Evolutionary conservation across 2,888 invertebrate genomes (phyloP), one percentile per base, ranked within the genome.

Genomic region (Eilema caniola): DNA sequence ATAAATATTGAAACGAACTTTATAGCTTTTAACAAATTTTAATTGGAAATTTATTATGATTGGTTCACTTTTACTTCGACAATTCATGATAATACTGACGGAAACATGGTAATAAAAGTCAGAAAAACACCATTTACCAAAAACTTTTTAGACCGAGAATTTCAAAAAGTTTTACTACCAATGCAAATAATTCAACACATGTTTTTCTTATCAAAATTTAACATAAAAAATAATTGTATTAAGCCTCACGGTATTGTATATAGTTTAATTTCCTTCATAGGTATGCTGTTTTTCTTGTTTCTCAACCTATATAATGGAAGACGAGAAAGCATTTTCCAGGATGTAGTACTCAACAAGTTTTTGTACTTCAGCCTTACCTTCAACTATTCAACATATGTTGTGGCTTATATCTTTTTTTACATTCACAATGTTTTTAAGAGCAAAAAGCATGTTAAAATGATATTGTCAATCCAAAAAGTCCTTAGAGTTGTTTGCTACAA

Each of bases 181-280:
- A 37, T 78, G 23, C 75, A 73, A 53, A 23, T 81, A 4, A 61
- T 72, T 25, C 77, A 77, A 59, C 37, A 69, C 4, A 25, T 74
- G 0, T 71, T 74, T 41, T 71, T 76, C 7, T 66, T 62, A 8
- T 67, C 77, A 25, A 81, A 81, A 61, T 81, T 77, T 65, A 53
- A 59, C 10, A 77, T 81, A 20, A 70, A 62, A 28, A 53, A 75
- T 11, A 74, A 73, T 24, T 67, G 71, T 24, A 78, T 80, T 25
- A 41, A 53, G 0, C 74, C 78, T 1, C 70, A 76, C 16, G 56
- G 57, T 4, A 56, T 16, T 3, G 16, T 24, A 12, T 56, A 62
- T 10, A 64, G 68, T 25, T 2, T 70, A 0, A 31, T 73, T 20
- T 72, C 71, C 0, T 53, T 74, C 14, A 23, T 67, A 8, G 67